These are phyloP conservation scores for Hipparchia sbordonii DNA, from an alignment of 2,888 invertebrate species.

Conservation along the genomic window DNA sequence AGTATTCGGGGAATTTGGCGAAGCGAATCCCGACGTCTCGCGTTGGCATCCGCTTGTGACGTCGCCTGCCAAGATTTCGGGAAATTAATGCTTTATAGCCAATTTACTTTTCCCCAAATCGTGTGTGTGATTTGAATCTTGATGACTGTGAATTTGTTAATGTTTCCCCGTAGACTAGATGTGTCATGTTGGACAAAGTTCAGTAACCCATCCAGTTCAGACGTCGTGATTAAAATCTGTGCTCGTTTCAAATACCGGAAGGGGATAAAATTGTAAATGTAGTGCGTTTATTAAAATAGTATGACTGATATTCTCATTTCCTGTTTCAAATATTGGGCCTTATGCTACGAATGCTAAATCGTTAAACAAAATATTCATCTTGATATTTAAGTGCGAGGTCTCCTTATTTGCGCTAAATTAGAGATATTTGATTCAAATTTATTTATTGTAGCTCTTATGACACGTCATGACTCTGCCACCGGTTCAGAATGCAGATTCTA, in stretches of 20 bases:
- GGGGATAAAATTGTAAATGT: too few species aligned
- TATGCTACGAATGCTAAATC: not conserved
- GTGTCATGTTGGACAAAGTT: not conserved
- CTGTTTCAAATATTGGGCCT: not conserved
- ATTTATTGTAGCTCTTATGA: too few species aligned
- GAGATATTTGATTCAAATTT: too few species aligned
- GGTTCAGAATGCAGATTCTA: too few species aligned
- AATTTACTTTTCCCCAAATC: constrained; percentile 10
- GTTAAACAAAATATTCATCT: too few species aligned
- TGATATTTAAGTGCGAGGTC: too few species aligned
- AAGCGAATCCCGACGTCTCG: not conserved
- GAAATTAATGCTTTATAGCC: not conserved
- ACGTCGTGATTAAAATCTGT: not conserved
- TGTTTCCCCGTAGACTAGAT: not conserved
- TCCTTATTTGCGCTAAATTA: too few species aligned
- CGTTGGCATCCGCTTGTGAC: constrained; percentile 2
- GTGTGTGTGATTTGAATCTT: not conserved
- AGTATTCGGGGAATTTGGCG: constrained; percentile 36
- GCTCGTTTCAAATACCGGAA: too few species aligned
- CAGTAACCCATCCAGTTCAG: not conserved
- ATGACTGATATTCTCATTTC: not conserved
- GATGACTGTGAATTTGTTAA: constrained; percentile 8
- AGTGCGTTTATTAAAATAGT: too few species aligned
- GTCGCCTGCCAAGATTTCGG: constrained; percentile 16
- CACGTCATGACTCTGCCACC: too few species aligned